Base-by-base conservation (phyloP, 1,140 invertebrate genomes). In the Dreissena rostriformis region DNA sequence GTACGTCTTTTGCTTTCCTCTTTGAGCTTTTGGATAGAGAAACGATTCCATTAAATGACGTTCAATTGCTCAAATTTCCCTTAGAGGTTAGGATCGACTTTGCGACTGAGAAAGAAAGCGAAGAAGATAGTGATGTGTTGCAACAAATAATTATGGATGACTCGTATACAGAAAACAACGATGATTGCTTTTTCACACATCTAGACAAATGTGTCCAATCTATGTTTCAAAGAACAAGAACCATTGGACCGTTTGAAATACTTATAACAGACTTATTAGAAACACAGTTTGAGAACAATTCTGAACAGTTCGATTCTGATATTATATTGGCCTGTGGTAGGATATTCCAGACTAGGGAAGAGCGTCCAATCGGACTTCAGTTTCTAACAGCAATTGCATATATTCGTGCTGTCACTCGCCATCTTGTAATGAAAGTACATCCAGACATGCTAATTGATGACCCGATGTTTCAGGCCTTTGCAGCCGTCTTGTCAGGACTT, bases 321-420 rank as follows among this genome's bases (percentile, higher is more conserved):
- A 15, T 71, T 17, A 71, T 79, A 19, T 19, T 68, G 2, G 53
- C 7, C 0, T 26, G n/a, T 57, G 77, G 77, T 10, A 63, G 28
- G 65, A 53, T 82, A n/a, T 17, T 82, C 0, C 55, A 73, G 14
- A 71, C 61, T 17, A 17, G 53, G 12, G 53, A 39, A 39, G 39
- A 39, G 39, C 39, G 39, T 39, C 39, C 29, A 22, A 8, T 52
- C 65, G n/a, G 53, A 2, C 39, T 82, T 55, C 10, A n/a, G 29
- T 66, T 66, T 11, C 5, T 73, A 12, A 28, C 71, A 24, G 68
- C 79, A 29, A 11, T 82, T 66, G 68, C 79, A 2, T 82, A 63
- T 12, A 63, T 74, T 19, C 72, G 53, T 49, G 29, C 70, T 24
- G n/a, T 52, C 19, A 65, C 66, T 22, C 61, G 15, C 24, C 8